Percentiles rank a stretch among this genome's conserved stretches.
Conservation (phyloP, 2,888 invertebrate species). For the Thymelicus acteon region DNA sequence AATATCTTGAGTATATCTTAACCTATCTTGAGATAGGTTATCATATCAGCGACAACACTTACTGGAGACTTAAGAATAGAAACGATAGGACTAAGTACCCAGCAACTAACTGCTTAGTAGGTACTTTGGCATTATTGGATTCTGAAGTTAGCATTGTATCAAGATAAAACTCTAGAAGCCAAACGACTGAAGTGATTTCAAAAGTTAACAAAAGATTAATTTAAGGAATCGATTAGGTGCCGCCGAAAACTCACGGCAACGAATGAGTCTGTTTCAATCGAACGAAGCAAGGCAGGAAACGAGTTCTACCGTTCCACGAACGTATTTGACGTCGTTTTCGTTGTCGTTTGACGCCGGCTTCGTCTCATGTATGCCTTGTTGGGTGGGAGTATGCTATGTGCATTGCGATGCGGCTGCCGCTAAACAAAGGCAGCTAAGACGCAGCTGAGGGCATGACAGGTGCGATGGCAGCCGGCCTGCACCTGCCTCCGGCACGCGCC, state of each 20-base stretch:
- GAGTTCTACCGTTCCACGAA: not conserved
- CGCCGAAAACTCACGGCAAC: not conserved
- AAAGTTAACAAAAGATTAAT: slow-evolving; percentile 10
- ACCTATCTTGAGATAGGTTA: slow-evolving; percentile 4
- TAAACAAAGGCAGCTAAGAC: slow-evolving; percentile 66
- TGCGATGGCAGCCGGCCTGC: slow-evolving; percentile 78
- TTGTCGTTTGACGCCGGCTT: not conserved
- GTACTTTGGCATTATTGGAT: slow-evolving; percentile 3
- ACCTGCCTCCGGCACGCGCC: slow-evolving; percentile 76
- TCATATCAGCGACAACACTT: not conserved
- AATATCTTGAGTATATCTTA: slow-evolving; percentile 1
- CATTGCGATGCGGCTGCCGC: slow-evolving; percentile 45
- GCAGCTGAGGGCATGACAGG: slow-evolving; percentile 81
- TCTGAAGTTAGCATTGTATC: not conserved
- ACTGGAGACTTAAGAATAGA: not conserved
- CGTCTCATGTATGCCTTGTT: not conserved
- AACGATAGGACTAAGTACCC: not conserved
- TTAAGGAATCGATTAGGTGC: slow-evolving; percentile 23
- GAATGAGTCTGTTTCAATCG: slow-evolving; percentile 7
- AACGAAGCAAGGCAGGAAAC: slow-evolving; percentile 15
- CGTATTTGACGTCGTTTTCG: not conserved
- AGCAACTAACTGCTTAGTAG: not conserved
- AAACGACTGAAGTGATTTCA: not conserved
- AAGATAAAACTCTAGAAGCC: slow-evolving; percentile 7
- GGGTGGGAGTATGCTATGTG: slow-evolving; percentile 3